Percentiles rank a stretch among this genome's conserved stretches.
phyloP scores from a whole-genome alignment of 2,113 vertebrate species.

The Cololabis saira region DNA sequence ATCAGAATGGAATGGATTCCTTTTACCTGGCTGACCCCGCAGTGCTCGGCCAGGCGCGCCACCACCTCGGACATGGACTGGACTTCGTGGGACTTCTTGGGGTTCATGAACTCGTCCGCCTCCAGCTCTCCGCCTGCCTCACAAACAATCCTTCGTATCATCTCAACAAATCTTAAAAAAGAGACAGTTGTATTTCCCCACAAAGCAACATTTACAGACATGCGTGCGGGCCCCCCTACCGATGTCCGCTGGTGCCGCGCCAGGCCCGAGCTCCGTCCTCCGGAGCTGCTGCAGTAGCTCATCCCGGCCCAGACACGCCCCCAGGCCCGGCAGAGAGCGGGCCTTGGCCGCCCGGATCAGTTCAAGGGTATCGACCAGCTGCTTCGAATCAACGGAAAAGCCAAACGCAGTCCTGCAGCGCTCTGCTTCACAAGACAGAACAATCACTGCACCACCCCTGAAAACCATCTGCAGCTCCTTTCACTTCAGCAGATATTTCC shows the following conservation, averaged over 20 bases:
- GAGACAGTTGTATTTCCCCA: background rate
- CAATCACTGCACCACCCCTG: background rate
- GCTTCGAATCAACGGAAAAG: constrained; percentile 85
- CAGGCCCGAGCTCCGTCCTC: constrained; percentile 44
- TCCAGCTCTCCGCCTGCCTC: constrained; percentile 74
- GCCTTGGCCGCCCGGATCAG: constrained; percentile 83
- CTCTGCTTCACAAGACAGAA: constrained; percentile 34
- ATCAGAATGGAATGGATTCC: no score
- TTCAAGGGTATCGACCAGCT: constrained; percentile 81
- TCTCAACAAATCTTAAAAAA: background rate
- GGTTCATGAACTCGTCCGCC: constrained; percentile 93
- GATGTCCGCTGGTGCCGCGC: constrained; percentile 31
- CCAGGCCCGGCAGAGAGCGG: constrained; percentile 85
- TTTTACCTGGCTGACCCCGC: constrained; percentile 87
- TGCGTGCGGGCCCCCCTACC: constrained; percentile 29
- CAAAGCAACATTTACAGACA: background rate
- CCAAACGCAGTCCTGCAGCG: constrained; percentile 74
- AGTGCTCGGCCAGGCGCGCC: constrained; percentile 80
- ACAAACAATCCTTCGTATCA: background rate
- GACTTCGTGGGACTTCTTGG: constrained; percentile 97
- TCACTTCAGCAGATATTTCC: background rate
- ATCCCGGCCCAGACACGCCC: constrained; percentile 84
- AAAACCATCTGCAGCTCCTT: background rate
- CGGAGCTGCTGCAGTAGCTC: constrained; percentile 81
- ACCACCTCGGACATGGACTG: constrained; percentile 91